These are phyloP conservation scores for Diarsia mendica DNA, from an alignment of 2,888 invertebrate genomes.

Conservation along the genomic window DNA sequence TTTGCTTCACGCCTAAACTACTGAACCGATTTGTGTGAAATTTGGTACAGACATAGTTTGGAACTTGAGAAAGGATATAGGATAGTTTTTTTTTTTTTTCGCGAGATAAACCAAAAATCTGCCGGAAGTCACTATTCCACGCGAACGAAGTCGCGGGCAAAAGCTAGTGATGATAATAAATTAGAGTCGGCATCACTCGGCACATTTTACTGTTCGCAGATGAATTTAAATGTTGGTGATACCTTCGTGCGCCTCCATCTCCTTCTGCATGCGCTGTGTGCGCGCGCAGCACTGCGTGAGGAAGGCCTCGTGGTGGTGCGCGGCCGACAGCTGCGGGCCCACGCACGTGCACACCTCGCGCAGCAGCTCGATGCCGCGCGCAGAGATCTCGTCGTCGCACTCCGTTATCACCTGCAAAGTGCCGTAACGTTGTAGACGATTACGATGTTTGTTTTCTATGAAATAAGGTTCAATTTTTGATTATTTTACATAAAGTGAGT, in stretches of 20 bases:
- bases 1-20: too few species aligned
- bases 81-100: too few species aligned
- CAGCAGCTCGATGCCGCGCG: slow-evolving; percentile 96
- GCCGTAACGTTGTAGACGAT: background rate
- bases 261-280: slow-evolving; percentile 96
- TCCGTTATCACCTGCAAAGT: slow-evolving; percentile 94
- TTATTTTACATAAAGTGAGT: background rate
- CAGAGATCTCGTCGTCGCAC: slow-evolving; percentile 97
- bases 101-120: too few species aligned
- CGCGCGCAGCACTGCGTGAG: slow-evolving; percentile 97
- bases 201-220: background rate
- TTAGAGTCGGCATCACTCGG: too few species aligned
- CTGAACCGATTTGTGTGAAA: too few species aligned
- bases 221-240: background rate
- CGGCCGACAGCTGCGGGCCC: slow-evolving; percentile 95
- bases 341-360: slow-evolving; percentile 98
- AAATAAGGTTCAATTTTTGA: background rate
- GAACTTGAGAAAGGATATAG: too few species aligned
- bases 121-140: too few species aligned
- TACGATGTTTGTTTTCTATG: background rate
- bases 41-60: too few species aligned
- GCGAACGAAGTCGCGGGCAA: too few species aligned
- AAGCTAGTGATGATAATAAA: too few species aligned
- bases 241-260: slow-evolving; percentile 91
- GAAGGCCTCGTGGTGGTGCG: slow-evolving; percentile 97